Evolutionary conservation across 2,888 invertebrate species (phyloP).

Genomic region (Euzophera pinguis): DNA sequence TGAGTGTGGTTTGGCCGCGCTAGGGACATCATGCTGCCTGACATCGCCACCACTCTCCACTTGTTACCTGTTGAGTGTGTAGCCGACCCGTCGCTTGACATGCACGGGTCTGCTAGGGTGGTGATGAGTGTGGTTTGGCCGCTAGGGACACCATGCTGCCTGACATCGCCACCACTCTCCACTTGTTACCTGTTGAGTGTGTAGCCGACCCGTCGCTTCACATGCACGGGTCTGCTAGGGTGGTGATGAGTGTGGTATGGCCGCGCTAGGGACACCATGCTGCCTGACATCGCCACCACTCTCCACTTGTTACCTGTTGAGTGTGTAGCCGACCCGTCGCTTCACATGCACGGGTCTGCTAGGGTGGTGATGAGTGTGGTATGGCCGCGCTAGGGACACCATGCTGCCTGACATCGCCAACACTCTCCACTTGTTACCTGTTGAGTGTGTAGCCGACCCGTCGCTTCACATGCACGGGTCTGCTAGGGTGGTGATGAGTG

Average conservation of each 20-base stretch:
- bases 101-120: slow-evolving; percentile 53
- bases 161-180: slow-evolving; percentile 77
- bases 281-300: slow-evolving; percentile 79
- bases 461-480: slow-evolving; percentile 59
- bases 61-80: too few relatives aligned
- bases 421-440: too few relatives aligned
- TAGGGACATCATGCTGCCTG: slow-evolving; percentile 79
- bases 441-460: slow-evolving; percentile 66
- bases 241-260: slow-evolving; percentile 43
- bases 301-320: too few relatives aligned
- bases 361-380: slow-evolving; percentile 41
- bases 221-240: slow-evolving; percentile 51
- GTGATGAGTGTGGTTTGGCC: slow-evolving; percentile 37
- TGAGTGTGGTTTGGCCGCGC: slow-evolving; percentile 56
- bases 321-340: slow-evolving; percentile 62
- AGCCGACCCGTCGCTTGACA: slow-evolving; percentile 62
- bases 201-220: slow-evolving; percentile 63
- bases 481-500: slow-evolving; percentile 39
- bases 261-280: slow-evolving; percentile 77
- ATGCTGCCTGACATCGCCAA: slow-evolving; percentile 77
- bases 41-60: too few relatives aligned
- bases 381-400: slow-evolving; percentile 75
- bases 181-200: too few relatives aligned
- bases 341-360: slow-evolving; percentile 57
- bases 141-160: slow-evolving; percentile 80